Evolutionary conservation across 37 sponge, comb jelly and placozoan genomes (phyloP).

Genomic region (Spongilla lacustris): DNA sequence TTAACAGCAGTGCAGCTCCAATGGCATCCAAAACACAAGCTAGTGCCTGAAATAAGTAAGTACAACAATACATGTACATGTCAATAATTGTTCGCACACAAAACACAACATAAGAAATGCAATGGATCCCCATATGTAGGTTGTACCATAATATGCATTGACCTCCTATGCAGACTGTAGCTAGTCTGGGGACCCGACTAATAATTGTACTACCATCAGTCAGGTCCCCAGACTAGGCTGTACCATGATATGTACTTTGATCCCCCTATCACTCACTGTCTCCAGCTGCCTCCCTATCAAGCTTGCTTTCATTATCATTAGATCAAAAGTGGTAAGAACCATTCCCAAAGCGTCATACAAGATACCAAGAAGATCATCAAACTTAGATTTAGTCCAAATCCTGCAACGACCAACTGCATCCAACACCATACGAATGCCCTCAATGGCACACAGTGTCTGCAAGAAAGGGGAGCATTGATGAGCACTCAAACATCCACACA

Average conservation of each 20-base stretch:
- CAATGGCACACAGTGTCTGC: constrained; percentile 23
- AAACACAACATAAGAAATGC: too few relatives aligned
- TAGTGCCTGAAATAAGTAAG: neutral
- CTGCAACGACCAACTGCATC: constrained; percentile 3
- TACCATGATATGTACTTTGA: too few relatives aligned
- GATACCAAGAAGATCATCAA: neutral
- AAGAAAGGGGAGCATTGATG: neutral
- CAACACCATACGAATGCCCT: constrained; percentile 10
- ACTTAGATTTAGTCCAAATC: neutral
- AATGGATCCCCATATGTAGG: too few relatives aligned
- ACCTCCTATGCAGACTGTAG: too few relatives aligned
- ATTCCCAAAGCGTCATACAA: constrained; percentile 9
- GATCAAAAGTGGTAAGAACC: constrained; percentile 2
- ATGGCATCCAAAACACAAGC: neutral
- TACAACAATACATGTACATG: neutral
- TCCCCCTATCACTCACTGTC: neutral
- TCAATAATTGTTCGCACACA: neutral
- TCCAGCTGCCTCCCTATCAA: neutral
- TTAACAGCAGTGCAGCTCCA: neutral
- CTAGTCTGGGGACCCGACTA: too few relatives aligned
- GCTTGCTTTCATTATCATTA: neutral
- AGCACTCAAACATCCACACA: constrained; percentile 17
- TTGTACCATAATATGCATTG: too few relatives aligned
- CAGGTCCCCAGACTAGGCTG: too few relatives aligned
- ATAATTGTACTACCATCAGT: neutral